phyloP scores from a whole-genome alignment of 2,888 invertebrate species.

The Microctonus aethiopoides region DNA sequence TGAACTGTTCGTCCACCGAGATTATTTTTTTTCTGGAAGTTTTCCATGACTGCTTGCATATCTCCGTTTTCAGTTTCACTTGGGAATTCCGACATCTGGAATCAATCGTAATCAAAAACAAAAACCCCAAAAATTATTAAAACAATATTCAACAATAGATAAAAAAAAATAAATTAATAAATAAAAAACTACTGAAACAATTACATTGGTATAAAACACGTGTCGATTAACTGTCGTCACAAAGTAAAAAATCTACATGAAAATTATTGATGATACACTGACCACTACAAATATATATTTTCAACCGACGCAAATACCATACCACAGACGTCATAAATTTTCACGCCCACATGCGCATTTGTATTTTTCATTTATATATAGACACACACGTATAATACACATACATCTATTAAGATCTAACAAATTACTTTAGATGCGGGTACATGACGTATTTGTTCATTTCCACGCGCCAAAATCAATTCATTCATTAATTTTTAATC shows the following conservation, averaged over 20 bases:
- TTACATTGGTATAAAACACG: not conserved
- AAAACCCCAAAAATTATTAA: not conserved
- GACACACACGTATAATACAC: too few species aligned
- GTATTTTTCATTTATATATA: not conserved
- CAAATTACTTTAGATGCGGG: too few species aligned
- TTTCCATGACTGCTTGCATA: conserved; percentile 78
- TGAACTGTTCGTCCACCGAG: conserved; percentile 59
- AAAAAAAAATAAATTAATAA: not conserved
- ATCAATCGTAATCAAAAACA: conserved; percentile 36
- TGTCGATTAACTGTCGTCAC: not conserved
- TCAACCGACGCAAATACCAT: not conserved
- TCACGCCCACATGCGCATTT: not conserved
- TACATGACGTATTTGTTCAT: not conserved
- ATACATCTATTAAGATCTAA: too few species aligned
- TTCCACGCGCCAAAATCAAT: not conserved
- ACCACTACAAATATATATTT: not conserved
- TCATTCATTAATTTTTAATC: not conserved
- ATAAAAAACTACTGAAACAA: not conserved
- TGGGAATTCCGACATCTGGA: conserved; percentile 71
- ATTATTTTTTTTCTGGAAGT: conserved; percentile 76
- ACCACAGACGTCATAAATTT: not conserved
- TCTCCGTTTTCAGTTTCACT: conserved; percentile 73
- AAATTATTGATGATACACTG: not conserved
- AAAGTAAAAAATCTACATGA: not conserved
- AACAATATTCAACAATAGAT: not conserved